phyloP scores from a whole-genome alignment of 2,888 invertebrate species.

The Globia sparganii region DNA sequence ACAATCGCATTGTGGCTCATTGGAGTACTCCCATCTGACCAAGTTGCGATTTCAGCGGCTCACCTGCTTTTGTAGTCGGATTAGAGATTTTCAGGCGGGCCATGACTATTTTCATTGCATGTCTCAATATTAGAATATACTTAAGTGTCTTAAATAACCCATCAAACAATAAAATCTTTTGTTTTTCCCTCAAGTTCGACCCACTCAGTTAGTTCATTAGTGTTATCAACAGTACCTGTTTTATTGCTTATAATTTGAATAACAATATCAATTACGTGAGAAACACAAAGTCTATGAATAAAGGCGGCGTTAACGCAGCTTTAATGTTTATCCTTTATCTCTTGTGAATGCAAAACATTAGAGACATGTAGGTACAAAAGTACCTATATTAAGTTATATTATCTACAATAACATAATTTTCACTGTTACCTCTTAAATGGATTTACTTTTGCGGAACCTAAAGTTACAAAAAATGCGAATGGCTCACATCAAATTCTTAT shows the following conservation, averaged over 20 bases:
- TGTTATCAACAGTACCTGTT: conserved; percentile 51
- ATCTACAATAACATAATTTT: background rate
- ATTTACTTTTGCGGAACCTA: background rate
- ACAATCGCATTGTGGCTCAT: background rate
- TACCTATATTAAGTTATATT: background rate
- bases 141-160: background rate
- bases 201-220: conserved; percentile 21
- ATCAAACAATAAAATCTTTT: conserved; percentile 16
- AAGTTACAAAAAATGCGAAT: background rate
- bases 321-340: conserved; percentile 23
- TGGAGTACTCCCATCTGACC: background rate
- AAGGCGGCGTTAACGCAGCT: conserved; percentile 8
- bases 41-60: background rate
- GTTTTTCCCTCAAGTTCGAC: background rate
- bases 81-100: background rate
- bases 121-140: background rate
- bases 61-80: background rate
- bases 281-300: conserved; percentile 43
- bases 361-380: background rate
- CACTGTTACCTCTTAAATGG: background rate
- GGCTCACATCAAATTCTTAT: too few relatives aligned
- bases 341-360: background rate
- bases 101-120: background rate
- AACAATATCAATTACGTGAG: conserved; percentile 62
- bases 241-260: conserved; percentile 48